These are phyloP conservation scores for Ellobius talpinus DNA, from an alignment of 2,113 vertebrate species.

Conservation along the genomic window DNA sequence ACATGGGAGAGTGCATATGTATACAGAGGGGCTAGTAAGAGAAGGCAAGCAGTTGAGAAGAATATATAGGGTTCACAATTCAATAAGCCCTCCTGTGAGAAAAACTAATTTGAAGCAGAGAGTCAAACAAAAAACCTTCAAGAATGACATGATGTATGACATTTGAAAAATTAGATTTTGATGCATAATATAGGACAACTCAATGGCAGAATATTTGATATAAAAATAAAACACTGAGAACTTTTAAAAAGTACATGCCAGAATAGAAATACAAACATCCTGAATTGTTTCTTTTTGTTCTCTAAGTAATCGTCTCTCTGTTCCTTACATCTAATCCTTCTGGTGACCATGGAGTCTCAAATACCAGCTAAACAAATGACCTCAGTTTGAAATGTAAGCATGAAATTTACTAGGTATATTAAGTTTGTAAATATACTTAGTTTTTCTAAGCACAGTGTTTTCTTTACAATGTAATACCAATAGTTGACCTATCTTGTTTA, in stretches of 20 bases:
- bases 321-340: not conserved
- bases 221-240: not conserved
- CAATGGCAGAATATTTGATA: not conserved
- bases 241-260: not conserved
- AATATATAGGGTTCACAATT: not conserved
- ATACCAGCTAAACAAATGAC: not conserved
- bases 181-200: not conserved
- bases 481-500: not conserved
- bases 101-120: not conserved
- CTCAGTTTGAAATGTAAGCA: not conserved
- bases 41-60: not conserved
- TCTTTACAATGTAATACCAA: not conserved
- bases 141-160: not conserved
- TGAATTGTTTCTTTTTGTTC: conserved; percentile 16
- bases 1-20: not conserved
- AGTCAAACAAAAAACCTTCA: not conserved
- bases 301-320: not conserved
- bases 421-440: not conserved
- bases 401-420: not conserved
- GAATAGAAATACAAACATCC: not conserved
- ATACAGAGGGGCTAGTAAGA: fast-evolving
- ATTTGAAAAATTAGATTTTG: conserved; percentile 36
- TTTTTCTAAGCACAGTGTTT: not conserved
- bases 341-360: not conserved
- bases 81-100: not conserved